Evolutionary conservation across 2,113 vertebrate species (phyloP), one percentile per base, ranked within the genome.

Genomic region (Phylloscopus trochiloides): DNA sequence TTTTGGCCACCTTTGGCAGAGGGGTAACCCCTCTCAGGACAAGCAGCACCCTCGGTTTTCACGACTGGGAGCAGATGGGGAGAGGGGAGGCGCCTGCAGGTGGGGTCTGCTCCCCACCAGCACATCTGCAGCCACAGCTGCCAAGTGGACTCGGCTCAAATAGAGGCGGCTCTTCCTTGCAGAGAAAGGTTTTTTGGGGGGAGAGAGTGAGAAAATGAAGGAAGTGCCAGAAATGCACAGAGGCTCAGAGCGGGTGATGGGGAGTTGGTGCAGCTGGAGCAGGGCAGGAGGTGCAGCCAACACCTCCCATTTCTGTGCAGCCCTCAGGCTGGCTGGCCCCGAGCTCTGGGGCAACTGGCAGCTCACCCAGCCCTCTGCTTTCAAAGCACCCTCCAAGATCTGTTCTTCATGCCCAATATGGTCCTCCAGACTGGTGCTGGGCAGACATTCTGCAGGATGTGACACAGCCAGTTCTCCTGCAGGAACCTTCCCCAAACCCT

Each of bases 91-190:
- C 22, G n/a, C 29, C 51, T 40, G 10, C 59, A 71, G 59, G 5
- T 65, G 82, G 14, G 58, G 19, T 14, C 43, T 28, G 59, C 40
- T 31, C 38, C 82, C 20, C 6, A 2, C 18, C 74, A 51, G 75
- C 78, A 90, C 71, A 92, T 85, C 91, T 92, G 91, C 71, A 86
- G n/a, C 34, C 52, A 63, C 82, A 96, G 82, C 78, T 94, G 82
- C 52, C 18, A 10, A 82, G 20, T 0, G 1, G 28, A 58, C 28
- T 6, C 48, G 48, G 40, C 9, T 57, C 50, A 40, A 54, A 26
- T 0, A 9, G 26, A 6, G 7, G 18, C 8, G 2, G 8, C 22
- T 67, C 11, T 78, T 78, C 47, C 11, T 32, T 16, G 29, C 47
- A 58, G 55, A 58, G 17, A 21, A 38, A 40, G 13, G 4, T 3